phyloP scores from a whole-genome alignment of 2,888 invertebrate species.

The Drosophila kanekoi region DNA sequence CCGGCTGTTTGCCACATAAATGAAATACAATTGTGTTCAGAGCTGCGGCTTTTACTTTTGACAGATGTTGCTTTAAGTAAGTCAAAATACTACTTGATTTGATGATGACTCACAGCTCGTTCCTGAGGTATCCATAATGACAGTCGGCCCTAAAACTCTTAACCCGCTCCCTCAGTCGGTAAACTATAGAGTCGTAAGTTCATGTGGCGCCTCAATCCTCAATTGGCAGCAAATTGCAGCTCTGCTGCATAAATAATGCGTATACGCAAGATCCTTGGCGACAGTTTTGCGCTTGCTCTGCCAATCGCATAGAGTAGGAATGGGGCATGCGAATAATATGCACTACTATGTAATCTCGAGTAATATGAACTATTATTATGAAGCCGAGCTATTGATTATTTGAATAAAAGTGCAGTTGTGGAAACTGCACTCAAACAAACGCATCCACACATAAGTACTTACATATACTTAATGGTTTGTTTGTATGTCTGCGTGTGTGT shows the following conservation, averaged over 20 bases:
- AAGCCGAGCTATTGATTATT: constrained; percentile 57
- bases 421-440: constrained; percentile 31
- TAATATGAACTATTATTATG: background rate
- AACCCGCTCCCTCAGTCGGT: background rate
- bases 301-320: constrained; percentile 2
- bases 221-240: constrained; percentile 2
- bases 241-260: constrained; percentile 10
- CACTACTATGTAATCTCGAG: background rate
- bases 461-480: background rate
- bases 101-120: constrained; percentile 15
- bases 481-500: no score
- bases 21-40: constrained; percentile 6
- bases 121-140: background rate
- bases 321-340: background rate
- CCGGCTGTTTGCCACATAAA: constrained; percentile 5
- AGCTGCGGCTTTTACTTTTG: background rate
- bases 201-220: constrained; percentile 5
- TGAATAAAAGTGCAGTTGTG: constrained; percentile 51
- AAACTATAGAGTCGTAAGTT: background rate
- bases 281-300: background rate
- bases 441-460: constrained; percentile 18
- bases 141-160: background rate
- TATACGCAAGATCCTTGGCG: constrained; percentile 24
- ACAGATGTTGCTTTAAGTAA: constrained; percentile 1
- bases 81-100: background rate